These are phyloP conservation scores for Casuarius casuarius DNA, from an alignment of 2,113 vertebrate genomes.

Conservation along the genomic window DNA sequence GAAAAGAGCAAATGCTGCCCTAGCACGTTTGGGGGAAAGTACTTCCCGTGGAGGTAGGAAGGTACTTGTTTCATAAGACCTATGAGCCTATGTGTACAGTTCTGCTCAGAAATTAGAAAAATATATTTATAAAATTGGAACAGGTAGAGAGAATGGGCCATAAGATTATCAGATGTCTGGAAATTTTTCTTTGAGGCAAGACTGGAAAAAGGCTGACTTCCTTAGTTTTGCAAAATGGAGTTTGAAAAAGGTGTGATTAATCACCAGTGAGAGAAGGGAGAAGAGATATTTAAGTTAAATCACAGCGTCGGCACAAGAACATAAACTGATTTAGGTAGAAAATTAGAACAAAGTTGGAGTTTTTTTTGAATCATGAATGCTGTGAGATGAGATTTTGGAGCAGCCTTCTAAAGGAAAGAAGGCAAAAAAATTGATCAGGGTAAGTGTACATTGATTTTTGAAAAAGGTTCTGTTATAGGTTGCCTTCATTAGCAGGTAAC, in stretches of 20 bases:
- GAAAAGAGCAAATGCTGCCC: neutral
- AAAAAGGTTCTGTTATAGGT: neutral
- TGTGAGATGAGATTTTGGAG: neutral
- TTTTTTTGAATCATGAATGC: neutral
- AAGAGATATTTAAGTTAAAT: slow-evolving; percentile 2
- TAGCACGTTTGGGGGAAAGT: neutral
- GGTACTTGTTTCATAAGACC: neutral
- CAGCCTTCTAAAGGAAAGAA: neutral
- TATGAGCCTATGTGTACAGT: neutral
- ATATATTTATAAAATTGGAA: neutral
- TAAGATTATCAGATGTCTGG: neutral
- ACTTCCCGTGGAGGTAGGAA: neutral
- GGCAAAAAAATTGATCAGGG: neutral
- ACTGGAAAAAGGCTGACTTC: accelerated
- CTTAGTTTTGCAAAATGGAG: neutral
- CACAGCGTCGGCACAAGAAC: neutral
- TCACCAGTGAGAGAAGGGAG: neutral
- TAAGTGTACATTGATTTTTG: neutral
- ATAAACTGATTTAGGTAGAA: slow-evolving; percentile 9
- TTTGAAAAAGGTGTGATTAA: neutral
- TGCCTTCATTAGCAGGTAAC: neutral
- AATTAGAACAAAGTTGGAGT: neutral
- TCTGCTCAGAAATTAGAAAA: neutral
- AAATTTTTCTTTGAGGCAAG: neutral
- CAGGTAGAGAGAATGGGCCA: neutral